Conservation (phyloP, 2,113 vertebrate species). For the Eptesicus fuscus region DNA sequence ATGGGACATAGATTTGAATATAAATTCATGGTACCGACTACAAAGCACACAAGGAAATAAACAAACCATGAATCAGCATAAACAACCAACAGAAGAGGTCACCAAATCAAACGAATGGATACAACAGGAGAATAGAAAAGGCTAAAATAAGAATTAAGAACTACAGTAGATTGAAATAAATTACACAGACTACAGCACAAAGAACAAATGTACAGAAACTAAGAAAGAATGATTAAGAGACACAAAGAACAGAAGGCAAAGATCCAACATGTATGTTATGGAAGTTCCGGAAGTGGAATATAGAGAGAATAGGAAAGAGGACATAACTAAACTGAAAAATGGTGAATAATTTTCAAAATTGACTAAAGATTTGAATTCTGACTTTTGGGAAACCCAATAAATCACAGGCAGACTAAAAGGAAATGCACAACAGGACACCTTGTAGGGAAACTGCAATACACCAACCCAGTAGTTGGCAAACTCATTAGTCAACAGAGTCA, state of each 20-base stretch:
- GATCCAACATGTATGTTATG: background rate
- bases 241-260: background rate
- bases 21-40: background rate
- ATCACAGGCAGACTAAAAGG: background rate
- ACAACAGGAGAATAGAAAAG: background rate
- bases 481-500: too few relatives aligned
- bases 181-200: background rate
- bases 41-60: background rate
- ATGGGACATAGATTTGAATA: background rate
- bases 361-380: background rate
- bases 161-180: background rate
- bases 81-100: background rate
- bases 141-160: background rate
- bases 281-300: background rate
- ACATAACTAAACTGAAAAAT: background rate
- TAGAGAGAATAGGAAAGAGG: background rate
- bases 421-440: background rate
- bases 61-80: background rate
- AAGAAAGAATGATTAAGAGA: background rate
- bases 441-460: background rate
- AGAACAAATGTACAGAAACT: background rate
- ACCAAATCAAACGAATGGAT: background rate
- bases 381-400: background rate
- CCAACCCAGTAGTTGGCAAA: background rate
- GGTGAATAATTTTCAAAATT: background rate